Conservation (phyloP, 2,888 invertebrate genomes). For the Agriopis aurantiaria region DNA sequence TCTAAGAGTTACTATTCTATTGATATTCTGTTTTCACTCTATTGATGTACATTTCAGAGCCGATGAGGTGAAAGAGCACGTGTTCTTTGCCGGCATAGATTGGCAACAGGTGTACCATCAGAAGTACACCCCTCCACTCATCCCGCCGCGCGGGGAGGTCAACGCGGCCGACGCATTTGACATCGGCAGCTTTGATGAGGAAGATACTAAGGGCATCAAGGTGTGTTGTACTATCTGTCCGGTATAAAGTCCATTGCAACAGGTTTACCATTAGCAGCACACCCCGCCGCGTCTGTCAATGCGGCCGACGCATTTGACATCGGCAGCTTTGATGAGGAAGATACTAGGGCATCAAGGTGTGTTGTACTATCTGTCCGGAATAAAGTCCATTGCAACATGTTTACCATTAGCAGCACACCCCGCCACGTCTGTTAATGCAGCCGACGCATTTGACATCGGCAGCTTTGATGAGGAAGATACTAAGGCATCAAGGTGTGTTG, state of each 20-base stretch:
- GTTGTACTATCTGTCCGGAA: background rate
- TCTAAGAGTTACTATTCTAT: too few species aligned
- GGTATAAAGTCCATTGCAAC: background rate
- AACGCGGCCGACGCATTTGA: slow-evolving; percentile 99
- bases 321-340: slow-evolving; percentile 99
- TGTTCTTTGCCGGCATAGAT: slow-evolving; percentile 98
- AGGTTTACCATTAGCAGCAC: slow-evolving; percentile 99
- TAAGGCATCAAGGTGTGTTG: slow-evolving; percentile 96
- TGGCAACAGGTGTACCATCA: slow-evolving; percentile 99
- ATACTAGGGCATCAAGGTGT: slow-evolving; percentile 98
- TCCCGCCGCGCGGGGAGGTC: slow-evolving; percentile 99
- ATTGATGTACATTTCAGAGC: slow-evolving; percentile 87
- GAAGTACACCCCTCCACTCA: slow-evolving; percentile 98
- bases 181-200: slow-evolving; percentile 99
- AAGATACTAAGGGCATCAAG: slow-evolving; percentile 99
- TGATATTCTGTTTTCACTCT: too few species aligned
- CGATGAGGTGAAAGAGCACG: slow-evolving; percentile 98
- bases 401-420: slow-evolving; percentile 99
- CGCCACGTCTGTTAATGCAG: slow-evolving; percentile 99
- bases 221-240: slow-evolving; percentile 65
- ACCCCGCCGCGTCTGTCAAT: slow-evolving; percentile 99
- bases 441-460: slow-evolving; percentile 99
- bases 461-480: slow-evolving; percentile 99
- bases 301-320: slow-evolving; percentile 99
- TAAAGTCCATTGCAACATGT: slow-evolving; percentile 84